Percentiles rank a stretch among this genome's conserved stretches.
phyloP scores from a whole-genome alignment of 1,140 invertebrate species.

The Drosophila sulfurigaster region DNA sequence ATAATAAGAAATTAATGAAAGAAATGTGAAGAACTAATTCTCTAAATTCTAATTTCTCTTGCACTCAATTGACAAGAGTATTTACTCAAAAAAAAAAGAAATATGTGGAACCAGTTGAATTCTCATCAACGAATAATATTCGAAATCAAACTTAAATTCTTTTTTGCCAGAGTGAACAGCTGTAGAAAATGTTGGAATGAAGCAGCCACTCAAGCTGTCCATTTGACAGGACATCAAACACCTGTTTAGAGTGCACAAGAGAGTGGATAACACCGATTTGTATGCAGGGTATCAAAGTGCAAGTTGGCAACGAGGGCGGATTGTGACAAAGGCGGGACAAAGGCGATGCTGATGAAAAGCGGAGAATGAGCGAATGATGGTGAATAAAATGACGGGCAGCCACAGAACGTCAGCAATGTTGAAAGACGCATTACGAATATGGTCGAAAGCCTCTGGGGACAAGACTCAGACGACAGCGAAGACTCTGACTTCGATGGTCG shows the following conservation, averaged over 20 bases:
- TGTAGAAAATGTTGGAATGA: too few species aligned
- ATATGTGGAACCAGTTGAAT: too few species aligned
- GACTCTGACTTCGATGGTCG: neutral
- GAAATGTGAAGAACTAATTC: too few species aligned
- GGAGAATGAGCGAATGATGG: conserved; percentile 33
- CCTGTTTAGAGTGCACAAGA: neutral
- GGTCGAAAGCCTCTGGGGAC: conserved; percentile 62
- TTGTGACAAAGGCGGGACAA: conserved; percentile 30
- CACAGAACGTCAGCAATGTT: conserved; percentile 39
- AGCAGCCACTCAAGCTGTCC: too few species aligned
- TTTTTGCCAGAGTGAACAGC: too few species aligned
- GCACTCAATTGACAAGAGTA: too few species aligned
- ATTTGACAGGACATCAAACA: too few species aligned
- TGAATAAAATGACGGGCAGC: conserved; percentile 3
- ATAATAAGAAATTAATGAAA: too few species aligned
- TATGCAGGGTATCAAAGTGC: conserved; percentile 37
- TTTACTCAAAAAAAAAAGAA: too few species aligned
- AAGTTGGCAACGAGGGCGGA: conserved; percentile 28
- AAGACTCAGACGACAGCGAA: neutral
- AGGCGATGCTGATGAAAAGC: conserved; percentile 48
- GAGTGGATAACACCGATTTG: neutral
- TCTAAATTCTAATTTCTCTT: too few species aligned
- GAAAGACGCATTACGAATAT: conserved; percentile 75
- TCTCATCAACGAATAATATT: too few species aligned
- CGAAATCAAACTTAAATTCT: too few species aligned